Evolutionary conservation across 2,113 vertebrate species (phyloP).

Genomic region (Rhea pennata): DNA sequence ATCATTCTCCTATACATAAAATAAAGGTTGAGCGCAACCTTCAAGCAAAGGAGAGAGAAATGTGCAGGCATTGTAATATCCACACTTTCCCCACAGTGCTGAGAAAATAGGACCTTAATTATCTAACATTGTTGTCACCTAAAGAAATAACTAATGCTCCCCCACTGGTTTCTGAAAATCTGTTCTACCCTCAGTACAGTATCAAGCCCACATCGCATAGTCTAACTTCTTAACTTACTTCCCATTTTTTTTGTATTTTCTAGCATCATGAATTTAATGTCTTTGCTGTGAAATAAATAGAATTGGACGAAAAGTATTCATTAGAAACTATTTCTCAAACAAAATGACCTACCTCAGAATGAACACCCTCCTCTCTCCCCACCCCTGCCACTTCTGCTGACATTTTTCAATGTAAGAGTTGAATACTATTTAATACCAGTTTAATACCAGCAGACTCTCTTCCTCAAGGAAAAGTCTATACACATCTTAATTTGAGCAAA

Average conservation of each 20-base stretch:
- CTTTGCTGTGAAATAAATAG: conserved; percentile 19
- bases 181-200: not conserved
- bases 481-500: not conserved
- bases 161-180: conserved; percentile 57
- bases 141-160: conserved; percentile 44
- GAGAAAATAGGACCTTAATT: conserved; percentile 74
- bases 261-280: not conserved
- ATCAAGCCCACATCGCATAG: not conserved
- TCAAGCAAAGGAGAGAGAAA: conserved; percentile 67
- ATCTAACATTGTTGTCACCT: conserved; percentile 54
- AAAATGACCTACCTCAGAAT: not conserved
- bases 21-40: conserved; percentile 60
- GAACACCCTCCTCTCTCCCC: not conserved
- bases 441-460: not conserved
- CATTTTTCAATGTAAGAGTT: not conserved
- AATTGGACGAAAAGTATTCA: not conserved
- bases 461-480: not conserved
- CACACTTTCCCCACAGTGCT: conserved; percentile 60
- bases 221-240: not conserved
- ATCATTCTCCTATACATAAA: conserved; percentile 68
- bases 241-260: not conserved
- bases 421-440: not conserved
- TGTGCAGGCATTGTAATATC: conserved; percentile 70
- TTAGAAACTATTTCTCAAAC: conserved; percentile 24
- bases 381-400: not conserved